Conservation (phyloP, 2,113 vertebrate species). For the Notarius quadriscutis region DNA sequence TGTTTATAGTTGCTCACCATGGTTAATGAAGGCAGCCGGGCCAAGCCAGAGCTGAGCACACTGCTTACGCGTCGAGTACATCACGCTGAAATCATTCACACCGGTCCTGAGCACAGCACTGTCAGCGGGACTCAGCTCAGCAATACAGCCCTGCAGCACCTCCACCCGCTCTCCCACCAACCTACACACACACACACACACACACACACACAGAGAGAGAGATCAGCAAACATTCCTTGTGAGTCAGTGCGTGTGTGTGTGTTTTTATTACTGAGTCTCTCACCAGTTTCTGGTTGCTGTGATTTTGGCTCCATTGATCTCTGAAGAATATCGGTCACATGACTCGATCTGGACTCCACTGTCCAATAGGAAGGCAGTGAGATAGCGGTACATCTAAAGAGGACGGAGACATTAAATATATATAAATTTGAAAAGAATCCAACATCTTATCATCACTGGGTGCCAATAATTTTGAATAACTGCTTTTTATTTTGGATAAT, state of each 20-base stretch:
- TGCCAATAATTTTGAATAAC: background rate
- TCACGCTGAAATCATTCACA: slow-evolving; percentile 92
- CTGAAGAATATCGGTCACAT: slow-evolving; percentile 87
- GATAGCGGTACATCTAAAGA: slow-evolving; percentile 83
- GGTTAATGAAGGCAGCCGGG: slow-evolving; percentile 91
- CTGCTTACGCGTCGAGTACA: slow-evolving; percentile 91
- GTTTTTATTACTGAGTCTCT: slow-evolving; percentile 3
- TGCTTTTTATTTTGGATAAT: too few relatives aligned
- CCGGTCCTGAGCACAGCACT: slow-evolving; percentile 81
- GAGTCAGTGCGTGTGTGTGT: background rate
- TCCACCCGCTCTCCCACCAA: slow-evolving; percentile 81
- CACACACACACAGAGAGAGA: background rate
- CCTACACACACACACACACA: slow-evolving; percentile 64
- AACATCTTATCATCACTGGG: background rate
- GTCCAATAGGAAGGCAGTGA: slow-evolving; percentile 85
- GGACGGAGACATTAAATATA: background rate
- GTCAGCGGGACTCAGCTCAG: slow-evolving; percentile 82
- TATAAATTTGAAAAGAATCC: background rate
- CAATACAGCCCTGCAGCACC: slow-evolving; percentile 86
- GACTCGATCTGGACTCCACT: slow-evolving; percentile 85
- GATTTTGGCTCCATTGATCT: slow-evolving; percentile 90
- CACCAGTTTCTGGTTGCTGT: slow-evolving; percentile 86
- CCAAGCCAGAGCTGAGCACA: slow-evolving; percentile 91
- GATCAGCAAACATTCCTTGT: too few relatives aligned
- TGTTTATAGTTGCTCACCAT: slow-evolving; percentile 74